These are phyloP conservation scores for Pseudomyrmex dendroicus DNA, from an alignment of 1,140 invertebrate species.

Conservation along the genomic window DNA sequence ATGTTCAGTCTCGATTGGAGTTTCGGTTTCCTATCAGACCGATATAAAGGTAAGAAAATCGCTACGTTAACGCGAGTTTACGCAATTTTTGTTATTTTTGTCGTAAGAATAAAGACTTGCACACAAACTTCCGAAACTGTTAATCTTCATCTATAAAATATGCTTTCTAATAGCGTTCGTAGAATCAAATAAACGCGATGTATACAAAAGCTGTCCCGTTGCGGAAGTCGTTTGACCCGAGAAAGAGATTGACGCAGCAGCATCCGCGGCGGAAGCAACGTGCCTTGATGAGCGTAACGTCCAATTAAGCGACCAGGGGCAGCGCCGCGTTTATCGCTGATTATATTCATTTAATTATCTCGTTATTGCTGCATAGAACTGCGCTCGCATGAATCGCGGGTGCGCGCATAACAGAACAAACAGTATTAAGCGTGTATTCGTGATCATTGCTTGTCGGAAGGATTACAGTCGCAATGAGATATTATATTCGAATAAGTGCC, in stretches of 20 bases:
- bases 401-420: conserved; percentile 36
- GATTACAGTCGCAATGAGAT: neutral
- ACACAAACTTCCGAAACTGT: too few species aligned
- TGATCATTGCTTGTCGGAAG: neutral
- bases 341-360: conserved; percentile 77
- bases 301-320: conserved; percentile 71
- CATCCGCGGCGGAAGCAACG: conserved; percentile 42
- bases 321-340: conserved; percentile 41
- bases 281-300: conserved; percentile 42
- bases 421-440: neutral
- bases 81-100: neutral
- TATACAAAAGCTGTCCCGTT: conserved; percentile 56
- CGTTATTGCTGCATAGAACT: conserved; percentile 65
- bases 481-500: neutral
- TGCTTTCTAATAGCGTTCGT: too few species aligned
- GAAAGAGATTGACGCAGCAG: conserved; percentile 5
- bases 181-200: too few species aligned
- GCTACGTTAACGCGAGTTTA: neutral
- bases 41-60: conserved; percentile 49
- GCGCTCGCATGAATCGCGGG: conserved; percentile 35
- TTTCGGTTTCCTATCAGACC: conserved; percentile 33
- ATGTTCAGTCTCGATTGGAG: conserved; percentile 66
- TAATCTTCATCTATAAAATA: too few species aligned
- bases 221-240: conserved; percentile 50
- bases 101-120: too few species aligned